These are phyloP conservation scores for Gnathonemus longibarbis DNA, from an alignment of 2,113 vertebrate species.

Conservation along the genomic window DNA sequence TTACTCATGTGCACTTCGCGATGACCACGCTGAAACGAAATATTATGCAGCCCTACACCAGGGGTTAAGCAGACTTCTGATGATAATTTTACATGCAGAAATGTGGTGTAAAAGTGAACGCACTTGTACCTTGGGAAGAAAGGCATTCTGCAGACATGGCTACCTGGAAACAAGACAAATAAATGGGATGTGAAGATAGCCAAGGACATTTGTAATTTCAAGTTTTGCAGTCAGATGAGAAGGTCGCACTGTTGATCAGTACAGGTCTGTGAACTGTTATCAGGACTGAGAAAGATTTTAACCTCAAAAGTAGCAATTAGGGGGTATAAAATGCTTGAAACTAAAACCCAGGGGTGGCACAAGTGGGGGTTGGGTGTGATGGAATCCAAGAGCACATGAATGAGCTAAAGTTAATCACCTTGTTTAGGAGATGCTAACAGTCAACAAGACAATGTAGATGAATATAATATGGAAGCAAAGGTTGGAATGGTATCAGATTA, in stretches of 20 bases:
- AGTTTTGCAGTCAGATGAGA: conserved; percentile 58
- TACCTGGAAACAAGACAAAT: not conserved
- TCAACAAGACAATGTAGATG: no score
- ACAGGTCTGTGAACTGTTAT: conserved; percentile 80
- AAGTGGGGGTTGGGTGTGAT: no score
- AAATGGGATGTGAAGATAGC: not conserved
- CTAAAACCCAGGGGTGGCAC: not conserved
- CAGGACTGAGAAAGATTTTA: conserved; percentile 57
- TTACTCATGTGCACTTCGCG: not conserved
- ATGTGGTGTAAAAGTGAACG: not conserved
- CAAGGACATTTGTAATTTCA: not conserved
- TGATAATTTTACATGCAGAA: not conserved
- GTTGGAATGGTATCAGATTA: not conserved
- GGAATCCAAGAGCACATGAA: no score
- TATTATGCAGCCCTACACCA: not conserved
- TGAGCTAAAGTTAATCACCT: no score
- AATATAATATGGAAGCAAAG: not conserved
- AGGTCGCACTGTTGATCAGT: conserved; percentile 63
- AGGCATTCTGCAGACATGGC: not conserved
- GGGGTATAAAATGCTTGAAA: not conserved
- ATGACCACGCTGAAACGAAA: not conserved
- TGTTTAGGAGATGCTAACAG: no score
- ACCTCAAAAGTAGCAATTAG: not conserved
- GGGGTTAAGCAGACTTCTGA: not conserved
- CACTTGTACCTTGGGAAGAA: not conserved